These are phyloP conservation scores for Callyntrura sp. DNA, from an alignment of 2,888 invertebrate genomes.

Conservation along the genomic window DNA sequence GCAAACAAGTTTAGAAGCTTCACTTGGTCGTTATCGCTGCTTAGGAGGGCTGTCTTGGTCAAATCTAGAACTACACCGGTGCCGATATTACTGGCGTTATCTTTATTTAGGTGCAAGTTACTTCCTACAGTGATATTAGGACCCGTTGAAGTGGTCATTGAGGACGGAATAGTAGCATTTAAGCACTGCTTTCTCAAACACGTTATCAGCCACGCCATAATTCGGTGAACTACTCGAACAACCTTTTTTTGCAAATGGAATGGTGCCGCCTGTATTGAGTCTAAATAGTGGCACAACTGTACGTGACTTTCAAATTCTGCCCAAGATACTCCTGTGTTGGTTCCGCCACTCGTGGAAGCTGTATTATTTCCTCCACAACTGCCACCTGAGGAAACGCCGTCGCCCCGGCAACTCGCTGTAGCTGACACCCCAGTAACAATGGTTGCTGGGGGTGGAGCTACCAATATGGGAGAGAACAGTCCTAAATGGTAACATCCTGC, in stretches of 20 bases:
- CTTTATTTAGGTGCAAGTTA: neutral
- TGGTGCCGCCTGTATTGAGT: conserved; percentile 87
- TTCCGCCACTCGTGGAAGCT: conserved; percentile 84
- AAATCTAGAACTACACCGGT: neutral
- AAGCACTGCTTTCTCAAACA: conserved; percentile 79
- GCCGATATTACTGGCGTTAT: too few species aligned
- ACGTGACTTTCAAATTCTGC: conserved; percentile 85
- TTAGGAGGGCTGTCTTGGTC: neutral
- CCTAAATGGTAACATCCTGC: conserved; percentile 87
- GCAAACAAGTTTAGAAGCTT: conserved; percentile 86
- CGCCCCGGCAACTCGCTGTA: too few species aligned
- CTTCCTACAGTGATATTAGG: neutral
- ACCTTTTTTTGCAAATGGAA: conserved; percentile 87
- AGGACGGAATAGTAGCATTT: too few species aligned
- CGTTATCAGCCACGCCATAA: conserved; percentile 82
- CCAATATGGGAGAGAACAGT: conserved; percentile 81
- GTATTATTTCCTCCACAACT: conserved; percentile 84
- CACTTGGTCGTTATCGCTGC: conserved; percentile 80
- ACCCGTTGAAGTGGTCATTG: too few species aligned
- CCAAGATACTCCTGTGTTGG: conserved; percentile 81
- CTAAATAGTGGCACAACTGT: conserved; percentile 87
- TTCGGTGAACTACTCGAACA: conserved; percentile 86
- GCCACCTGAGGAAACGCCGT: neutral
- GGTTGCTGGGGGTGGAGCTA: neutral
- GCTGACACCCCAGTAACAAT: neutral